These are phyloP conservation scores for Gymnoscelis rufifasciata DNA, from an alignment of 2,888 invertebrate species.

Conservation along the genomic window DNA sequence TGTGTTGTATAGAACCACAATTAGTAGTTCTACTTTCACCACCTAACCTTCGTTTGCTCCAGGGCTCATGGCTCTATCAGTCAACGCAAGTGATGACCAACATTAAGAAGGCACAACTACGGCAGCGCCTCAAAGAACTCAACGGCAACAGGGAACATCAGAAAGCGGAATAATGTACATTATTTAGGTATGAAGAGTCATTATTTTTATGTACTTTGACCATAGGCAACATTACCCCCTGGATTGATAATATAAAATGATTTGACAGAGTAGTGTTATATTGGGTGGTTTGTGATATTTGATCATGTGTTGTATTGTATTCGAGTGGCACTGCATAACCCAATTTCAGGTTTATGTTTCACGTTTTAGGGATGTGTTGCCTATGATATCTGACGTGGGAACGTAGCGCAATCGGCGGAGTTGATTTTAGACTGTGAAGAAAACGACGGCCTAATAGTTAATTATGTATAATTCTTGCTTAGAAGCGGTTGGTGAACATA, in stretches of 20 bases:
- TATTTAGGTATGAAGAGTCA: constrained; percentile 38
- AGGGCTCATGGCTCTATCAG: constrained; percentile 94
- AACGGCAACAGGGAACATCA: constrained; percentile 59
- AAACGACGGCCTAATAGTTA: background rate
- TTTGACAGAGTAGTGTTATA: too few species aligned
- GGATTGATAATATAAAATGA: too few species aligned
- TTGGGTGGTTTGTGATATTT: too few species aligned
- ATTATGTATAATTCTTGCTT: too few species aligned
- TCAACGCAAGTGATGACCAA: constrained; percentile 93
- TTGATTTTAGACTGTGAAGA: constrained; percentile 1
- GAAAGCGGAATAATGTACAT: constrained; percentile 58
- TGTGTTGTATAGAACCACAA: too few species aligned
- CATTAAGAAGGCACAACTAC: constrained; percentile 88
- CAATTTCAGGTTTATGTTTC: too few species aligned
- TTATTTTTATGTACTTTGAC: constrained; percentile 39
- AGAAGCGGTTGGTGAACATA: too few species aligned
- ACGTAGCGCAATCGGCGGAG: constrained; percentile 5
- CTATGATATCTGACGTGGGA: constrained; percentile 18
- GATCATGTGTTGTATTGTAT: too few species aligned
- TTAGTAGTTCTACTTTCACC: too few species aligned
- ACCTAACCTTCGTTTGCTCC: constrained; percentile 35
- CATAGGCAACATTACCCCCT: too few species aligned
- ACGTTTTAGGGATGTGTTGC: too few species aligned
- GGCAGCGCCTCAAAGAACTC: constrained; percentile 82
- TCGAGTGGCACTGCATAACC: too few species aligned